These are phyloP conservation scores for Calypte anna DNA, from an alignment of 2,113 vertebrate genomes.

Conservation along the genomic window DNA sequence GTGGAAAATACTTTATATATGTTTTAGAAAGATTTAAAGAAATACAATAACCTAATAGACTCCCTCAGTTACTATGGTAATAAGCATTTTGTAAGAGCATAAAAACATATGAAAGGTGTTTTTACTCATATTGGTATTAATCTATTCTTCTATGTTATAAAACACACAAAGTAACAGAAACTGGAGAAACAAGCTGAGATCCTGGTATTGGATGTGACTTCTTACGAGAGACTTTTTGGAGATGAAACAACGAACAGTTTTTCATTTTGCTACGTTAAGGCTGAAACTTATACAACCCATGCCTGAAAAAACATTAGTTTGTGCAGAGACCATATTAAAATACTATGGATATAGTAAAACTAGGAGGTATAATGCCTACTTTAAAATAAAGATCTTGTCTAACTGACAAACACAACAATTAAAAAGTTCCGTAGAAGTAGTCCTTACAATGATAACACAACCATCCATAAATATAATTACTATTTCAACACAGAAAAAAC, in stretches of 20 bases:
- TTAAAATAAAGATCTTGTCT: not conserved
- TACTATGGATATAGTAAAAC: not conserved
- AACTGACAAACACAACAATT: constrained; percentile 8
- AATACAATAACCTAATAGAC: not conserved
- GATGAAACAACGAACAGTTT: not conserved
- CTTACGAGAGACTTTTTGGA: not conserved
- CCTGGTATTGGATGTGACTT: not conserved
- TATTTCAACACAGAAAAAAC: not conserved
- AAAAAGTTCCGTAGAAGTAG: not conserved
- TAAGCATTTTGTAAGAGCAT: not conserved
- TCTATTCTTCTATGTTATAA: not conserved
- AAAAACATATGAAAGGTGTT: not conserved
- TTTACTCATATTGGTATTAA: constrained; percentile 8
- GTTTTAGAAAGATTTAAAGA: constrained; percentile 13
- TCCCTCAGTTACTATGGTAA: constrained; percentile 27
- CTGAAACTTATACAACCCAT: not conserved
- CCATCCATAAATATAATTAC: not conserved
- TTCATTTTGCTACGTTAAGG: not conserved
- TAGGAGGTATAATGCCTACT: rapidly evolving
- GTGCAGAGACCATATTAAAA: not conserved
- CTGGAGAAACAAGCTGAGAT: not conserved
- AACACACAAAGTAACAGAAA: not conserved
- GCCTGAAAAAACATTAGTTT: constrained; percentile 23
- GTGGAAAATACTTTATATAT: not conserved
- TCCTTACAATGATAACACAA: not conserved